Base-by-base conservation (phyloP, 1,140 invertebrate species). In the Heliconius himera region DNA sequence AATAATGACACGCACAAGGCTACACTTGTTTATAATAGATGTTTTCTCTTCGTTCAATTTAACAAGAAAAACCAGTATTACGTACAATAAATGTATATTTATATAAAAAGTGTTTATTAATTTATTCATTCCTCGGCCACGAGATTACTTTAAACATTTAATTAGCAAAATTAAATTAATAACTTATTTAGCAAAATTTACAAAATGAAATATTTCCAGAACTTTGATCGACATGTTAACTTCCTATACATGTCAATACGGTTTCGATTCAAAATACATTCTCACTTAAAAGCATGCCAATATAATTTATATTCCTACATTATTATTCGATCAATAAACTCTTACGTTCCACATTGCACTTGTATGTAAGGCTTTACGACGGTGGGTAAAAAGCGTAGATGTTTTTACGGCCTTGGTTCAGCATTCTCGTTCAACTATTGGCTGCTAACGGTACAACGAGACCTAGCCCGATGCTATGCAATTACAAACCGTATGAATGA, bases 331-430 rank as follows among this genome's bases (percentile, higher is more conserved):
- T 66, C 60, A 66, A 76, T 49, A 70, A 46, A 70, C 38, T 75
- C 73, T 70, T 76, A 66, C 54, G 54, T 36, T 33, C 26, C 60
- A 66, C 60, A 49, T 5, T 66, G 76, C 46, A 77, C 49, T 73
- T 56, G 70, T 56, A 78, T 78, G 76, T 71, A 78, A 38, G 76
- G 70, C 74, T 76, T 66, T 75, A 75, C 74, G 41, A 26, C 20
- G 41, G n/a, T 26, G 60, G 22, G 70, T 78, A 76, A 80, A 76
- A 80, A 80, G 66, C 54, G 33, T 38, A 66, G 60, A 22, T 60
- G 70, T 76, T 80, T 80, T 80, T 80, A 76, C 74, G 79, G 36
- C 79, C 73, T 71, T 66, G 60, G 60, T 66, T 76, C 79, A 73
- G 71, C 79, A 80, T 80, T 76, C 79, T 71, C 70, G 75, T 76